Percentiles rank a stretch among this genome's conserved stretches.
Conservation (phyloP, 2,888 invertebrate genomes). For the Diarsia rubi region DNA sequence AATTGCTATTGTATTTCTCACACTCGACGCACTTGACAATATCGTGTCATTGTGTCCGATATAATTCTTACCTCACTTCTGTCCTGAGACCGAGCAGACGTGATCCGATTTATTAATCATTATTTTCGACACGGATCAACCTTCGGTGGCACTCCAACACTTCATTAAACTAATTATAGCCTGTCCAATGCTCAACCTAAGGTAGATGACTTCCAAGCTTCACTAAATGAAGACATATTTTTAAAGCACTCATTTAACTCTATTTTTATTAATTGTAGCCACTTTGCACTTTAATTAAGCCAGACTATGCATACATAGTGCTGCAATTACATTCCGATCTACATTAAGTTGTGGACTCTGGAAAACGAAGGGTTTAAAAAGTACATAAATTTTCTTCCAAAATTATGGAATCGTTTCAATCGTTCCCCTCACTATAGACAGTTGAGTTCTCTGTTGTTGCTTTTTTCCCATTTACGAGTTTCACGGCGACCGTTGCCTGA, state of each 20-base stretch:
- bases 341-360: constrained; percentile 23
- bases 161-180: constrained; percentile 61
- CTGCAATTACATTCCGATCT: constrained; percentile 40
- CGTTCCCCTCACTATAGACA: constrained; percentile 86
- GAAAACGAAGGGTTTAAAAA: constrained; percentile 4
- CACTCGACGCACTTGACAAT: constrained; percentile 72
- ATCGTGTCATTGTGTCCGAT: constrained; percentile 79
- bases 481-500: constrained; percentile 91
- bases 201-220: constrained; percentile 44
- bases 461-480: constrained; percentile 91
- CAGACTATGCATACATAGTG: constrained; percentile 41
- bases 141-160: constrained; percentile 63
- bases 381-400: constrained; percentile 32
- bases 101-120: constrained; percentile 83
- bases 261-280: constrained; percentile 54
- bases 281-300: constrained; percentile 56
- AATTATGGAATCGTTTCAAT: constrained; percentile 68
- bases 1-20: constrained; percentile 71
- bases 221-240: constrained; percentile 50
- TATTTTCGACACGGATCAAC: constrained; percentile 70
- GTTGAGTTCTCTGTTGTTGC: constrained; percentile 90
- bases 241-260: constrained; percentile 42
- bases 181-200: constrained; percentile 41
- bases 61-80: constrained; percentile 84
- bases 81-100: constrained; percentile 80